Evolutionary conservation across 2,888 invertebrate species (phyloP), one percentile per base, ranked within the genome.

Genomic region (Parnassius orleans): DNA sequence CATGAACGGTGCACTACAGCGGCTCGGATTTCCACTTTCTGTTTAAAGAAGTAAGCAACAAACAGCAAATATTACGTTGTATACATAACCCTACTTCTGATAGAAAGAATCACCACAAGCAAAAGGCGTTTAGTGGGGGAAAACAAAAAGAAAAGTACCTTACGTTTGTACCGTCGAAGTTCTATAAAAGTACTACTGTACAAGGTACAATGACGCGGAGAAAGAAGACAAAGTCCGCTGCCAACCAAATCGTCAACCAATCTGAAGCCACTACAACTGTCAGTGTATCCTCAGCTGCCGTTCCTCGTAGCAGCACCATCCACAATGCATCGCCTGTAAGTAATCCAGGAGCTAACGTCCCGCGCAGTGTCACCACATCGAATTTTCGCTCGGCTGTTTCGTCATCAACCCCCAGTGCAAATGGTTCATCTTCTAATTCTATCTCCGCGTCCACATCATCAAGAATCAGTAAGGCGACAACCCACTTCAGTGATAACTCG

Each of bases 181-280:
- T 24, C 2, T 24, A 24, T 24, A 24, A 24, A 24, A 24, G 24
- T 47, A 47, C 47, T 14, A 19, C 15, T 24, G 24, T 5, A 24
- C 43, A n/a, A 24, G 51, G 47, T 24, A 53, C 24, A 3, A 62
- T 62, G 62, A 57, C 62, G 11, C 46, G 62, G 33, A 62, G 50
- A 47, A 62, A 62, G 57, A 62, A 62, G 44, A 48, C 5, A 43
- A 62, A 62, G 43, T 14, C 57, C 14, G 57, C 53, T 44, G 43
- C n/a, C 9, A 57, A 43, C 19, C 5, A 53, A 19, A 53, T 11
- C 48, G 43, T 24, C 24, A 24, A 24, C 24, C 24, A 24, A 24
- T 24, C 19, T 14, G 48, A n/a, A 41, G 44, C 42, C 48, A 10
- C 24, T 10, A 7, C 47, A 24, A 24, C 24, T 2, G 24, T 24